Evolutionary conservation across 2,888 invertebrate species (phyloP).

Genomic region (Drosophila conformis): DNA sequence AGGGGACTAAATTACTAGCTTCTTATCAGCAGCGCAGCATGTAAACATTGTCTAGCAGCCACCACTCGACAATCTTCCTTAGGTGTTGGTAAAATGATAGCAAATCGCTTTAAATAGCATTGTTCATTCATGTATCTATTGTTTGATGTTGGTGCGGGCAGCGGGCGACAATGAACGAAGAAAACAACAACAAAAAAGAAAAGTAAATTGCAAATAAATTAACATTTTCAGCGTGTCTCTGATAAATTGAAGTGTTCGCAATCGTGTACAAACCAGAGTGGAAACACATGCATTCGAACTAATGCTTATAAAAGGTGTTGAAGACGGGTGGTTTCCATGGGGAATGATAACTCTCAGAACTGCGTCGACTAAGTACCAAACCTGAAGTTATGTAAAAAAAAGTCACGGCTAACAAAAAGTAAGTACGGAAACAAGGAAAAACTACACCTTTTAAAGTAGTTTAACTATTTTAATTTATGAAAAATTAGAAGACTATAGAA

Average conservation of each 20-base stretch:
- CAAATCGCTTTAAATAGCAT: slow-evolving; percentile 70
- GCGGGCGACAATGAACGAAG: not conserved
- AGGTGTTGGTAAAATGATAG: slow-evolving; percentile 50
- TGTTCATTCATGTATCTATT: slow-evolving; percentile 43
- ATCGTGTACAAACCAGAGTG: slow-evolving; percentile 3
- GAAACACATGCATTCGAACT: not conserved
- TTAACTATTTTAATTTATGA: not conserved
- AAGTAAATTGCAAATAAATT: slow-evolving; percentile 57
- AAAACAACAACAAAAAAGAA: not conserved
- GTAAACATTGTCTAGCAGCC: slow-evolving; percentile 52
- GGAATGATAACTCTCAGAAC: slow-evolving; percentile 2
- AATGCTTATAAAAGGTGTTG: not conserved
- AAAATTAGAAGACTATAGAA: not conserved
- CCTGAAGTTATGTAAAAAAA: not conserved
- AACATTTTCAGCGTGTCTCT: slow-evolving; percentile 33
- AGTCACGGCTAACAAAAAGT: not conserved
- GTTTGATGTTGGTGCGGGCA: slow-evolving; percentile 12
- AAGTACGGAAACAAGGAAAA: not conserved
- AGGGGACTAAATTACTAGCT: not conserved
- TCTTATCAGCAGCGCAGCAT: slow-evolving; percentile 57
- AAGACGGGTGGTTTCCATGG: not conserved
- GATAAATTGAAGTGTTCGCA: slow-evolving; percentile 39
- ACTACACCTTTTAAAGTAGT: not conserved
- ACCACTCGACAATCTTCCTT: slow-evolving; percentile 29
- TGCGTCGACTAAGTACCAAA: not conserved